Percentiles rank a stretch among this genome's conserved stretches.
Conservation (phyloP, 2,113 vertebrate genomes). For the Peromyscus maniculatus region DNA sequence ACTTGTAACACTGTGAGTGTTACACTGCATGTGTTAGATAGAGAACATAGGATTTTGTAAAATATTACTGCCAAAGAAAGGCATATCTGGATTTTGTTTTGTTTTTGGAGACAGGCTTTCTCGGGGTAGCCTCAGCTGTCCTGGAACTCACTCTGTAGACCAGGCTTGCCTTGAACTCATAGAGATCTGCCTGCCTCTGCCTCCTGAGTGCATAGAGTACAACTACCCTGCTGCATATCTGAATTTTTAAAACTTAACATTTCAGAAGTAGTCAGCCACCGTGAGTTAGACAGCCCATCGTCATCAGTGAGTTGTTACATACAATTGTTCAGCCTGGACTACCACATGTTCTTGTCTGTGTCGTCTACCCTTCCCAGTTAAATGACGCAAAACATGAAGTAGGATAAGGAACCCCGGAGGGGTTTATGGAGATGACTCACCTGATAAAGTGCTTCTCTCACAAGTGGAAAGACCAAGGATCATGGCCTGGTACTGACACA, state of each 20-base stretch:
- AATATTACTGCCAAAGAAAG: not conserved
- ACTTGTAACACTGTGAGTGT: not conserved
- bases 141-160: too few relatives aligned
- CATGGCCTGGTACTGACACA: not conserved
- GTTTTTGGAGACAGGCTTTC: too few relatives aligned
- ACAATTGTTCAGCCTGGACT: constrained; percentile 14
- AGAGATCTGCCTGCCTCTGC: too few relatives aligned
- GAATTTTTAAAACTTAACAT: not conserved
- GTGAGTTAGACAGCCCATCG: not conserved
- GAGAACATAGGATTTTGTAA: constrained; percentile 10
- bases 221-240: not conserved
- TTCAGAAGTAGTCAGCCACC: not conserved
- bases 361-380: constrained; percentile 9
- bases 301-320: constrained; percentile 8
- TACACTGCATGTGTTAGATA: constrained; percentile 3
- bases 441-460: not conserved
- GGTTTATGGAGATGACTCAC: not conserved
- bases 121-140: too few relatives aligned
- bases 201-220: too few relatives aligned
- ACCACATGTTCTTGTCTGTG: constrained; percentile 46
- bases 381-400: not conserved
- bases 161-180: too few relatives aligned
- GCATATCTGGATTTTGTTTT: not conserved
- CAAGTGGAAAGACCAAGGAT: not conserved
- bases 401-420: not conserved